Conservation (phyloP, 1,140 invertebrate species). For the Neuroterus valhalla region DNA sequence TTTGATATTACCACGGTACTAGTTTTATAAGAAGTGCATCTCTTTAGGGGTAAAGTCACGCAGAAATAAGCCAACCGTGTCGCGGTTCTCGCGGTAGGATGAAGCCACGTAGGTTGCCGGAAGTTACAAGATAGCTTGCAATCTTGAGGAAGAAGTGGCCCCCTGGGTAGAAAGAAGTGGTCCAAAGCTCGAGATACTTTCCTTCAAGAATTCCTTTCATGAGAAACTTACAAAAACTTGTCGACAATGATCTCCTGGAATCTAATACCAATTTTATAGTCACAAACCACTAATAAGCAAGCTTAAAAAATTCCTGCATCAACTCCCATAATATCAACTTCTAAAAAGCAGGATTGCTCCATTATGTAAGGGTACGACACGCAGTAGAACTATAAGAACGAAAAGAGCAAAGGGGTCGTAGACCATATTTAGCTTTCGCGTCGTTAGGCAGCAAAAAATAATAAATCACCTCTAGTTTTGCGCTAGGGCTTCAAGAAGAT, state of each 20-base stretch:
- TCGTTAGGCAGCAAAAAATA: constrained; percentile 72
- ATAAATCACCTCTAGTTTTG: constrained; percentile 69
- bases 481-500: constrained; percentile 57
- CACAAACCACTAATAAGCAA: too few relatives aligned
- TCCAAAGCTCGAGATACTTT: not conserved
- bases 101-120: constrained; percentile 21
- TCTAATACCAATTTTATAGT: too few relatives aligned
- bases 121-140: constrained; percentile 15
- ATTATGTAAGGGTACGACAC: constrained; percentile 40
- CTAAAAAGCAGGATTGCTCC: not conserved
- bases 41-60: constrained; percentile 23
- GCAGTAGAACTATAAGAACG: constrained; percentile 41
- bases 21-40: not conserved
- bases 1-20: too few relatives aligned
- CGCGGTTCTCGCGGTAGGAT: not conserved
- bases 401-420: constrained; percentile 45
- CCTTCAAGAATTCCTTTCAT: not conserved
- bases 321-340: too few relatives aligned
- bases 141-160: constrained; percentile 2
- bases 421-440: constrained; percentile 67
- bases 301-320: too few relatives aligned
- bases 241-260: not conserved
- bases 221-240: not conserved
- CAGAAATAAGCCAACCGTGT: constrained; percentile 19
- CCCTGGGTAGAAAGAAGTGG: not conserved